Conservation (phyloP, 2,888 invertebrate genomes). For the Melanostoma mellinum region DNA sequence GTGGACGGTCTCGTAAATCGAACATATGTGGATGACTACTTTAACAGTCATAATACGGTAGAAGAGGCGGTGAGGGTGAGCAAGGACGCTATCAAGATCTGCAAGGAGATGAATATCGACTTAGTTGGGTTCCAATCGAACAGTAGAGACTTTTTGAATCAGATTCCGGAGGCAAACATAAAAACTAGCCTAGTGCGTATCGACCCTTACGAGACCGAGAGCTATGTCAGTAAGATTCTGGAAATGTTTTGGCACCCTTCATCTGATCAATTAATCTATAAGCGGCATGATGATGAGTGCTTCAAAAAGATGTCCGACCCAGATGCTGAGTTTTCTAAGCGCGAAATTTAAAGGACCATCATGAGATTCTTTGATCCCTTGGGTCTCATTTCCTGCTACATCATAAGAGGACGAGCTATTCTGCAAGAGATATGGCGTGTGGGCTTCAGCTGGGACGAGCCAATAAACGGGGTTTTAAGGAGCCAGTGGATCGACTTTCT, state of each 20-base stretch:
- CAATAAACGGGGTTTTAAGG: too few species aligned
- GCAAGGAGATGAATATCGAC: background rate
- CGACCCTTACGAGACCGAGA: constrained; percentile 9
- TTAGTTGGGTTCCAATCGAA: background rate
- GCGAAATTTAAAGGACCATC: too few species aligned
- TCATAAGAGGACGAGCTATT: too few species aligned
- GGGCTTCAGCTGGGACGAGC: too few species aligned
- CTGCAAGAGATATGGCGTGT: too few species aligned
- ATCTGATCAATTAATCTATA: too few species aligned
- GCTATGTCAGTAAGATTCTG: constrained; percentile 6
- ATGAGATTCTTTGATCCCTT: too few species aligned
- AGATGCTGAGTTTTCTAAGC: too few species aligned
- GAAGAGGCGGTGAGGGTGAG: constrained; percentile 12
- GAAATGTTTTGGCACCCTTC: background rate
- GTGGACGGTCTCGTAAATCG: constrained; percentile 1
- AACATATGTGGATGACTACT: constrained; percentile 20
- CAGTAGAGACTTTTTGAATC: background rate
- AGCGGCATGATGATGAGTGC: too few species aligned
- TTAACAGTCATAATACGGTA: constrained; percentile 8
- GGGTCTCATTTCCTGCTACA: too few species aligned
- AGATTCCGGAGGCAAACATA: constrained; percentile 1
- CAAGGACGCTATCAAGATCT: background rate
- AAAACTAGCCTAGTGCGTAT: constrained; percentile 1
- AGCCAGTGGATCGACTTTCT: too few species aligned
- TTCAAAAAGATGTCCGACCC: too few species aligned